These are phyloP conservation scores for Cinara cedri DNA, from an alignment of 2,888 invertebrate species.

Conservation along the genomic window DNA sequence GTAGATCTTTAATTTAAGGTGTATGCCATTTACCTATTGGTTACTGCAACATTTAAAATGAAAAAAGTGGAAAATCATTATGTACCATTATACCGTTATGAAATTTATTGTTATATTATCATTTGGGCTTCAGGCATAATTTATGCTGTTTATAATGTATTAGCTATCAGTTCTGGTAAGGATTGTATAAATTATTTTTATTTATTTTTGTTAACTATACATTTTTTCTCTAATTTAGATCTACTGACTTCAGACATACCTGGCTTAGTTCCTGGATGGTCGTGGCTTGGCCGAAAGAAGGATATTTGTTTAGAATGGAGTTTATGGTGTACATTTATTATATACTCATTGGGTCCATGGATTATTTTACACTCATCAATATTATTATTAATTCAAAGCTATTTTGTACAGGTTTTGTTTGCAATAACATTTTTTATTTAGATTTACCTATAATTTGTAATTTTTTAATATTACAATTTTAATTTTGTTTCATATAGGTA, in stretches of 20 bases:
- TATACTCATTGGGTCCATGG: slow-evolving; percentile 66
- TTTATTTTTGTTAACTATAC: neutral
- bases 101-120: slow-evolving; percentile 41
- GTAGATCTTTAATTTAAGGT: neutral
- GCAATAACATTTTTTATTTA: neutral
- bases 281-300: slow-evolving; percentile 65
- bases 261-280: slow-evolving; percentile 57
- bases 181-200: neutral
- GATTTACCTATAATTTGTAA: neutral
- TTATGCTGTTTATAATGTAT: slow-evolving; percentile 38
- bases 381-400: slow-evolving; percentile 66
- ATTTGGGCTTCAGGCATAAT: slow-evolving; percentile 52
- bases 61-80: slow-evolving; percentile 20
- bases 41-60: slow-evolving; percentile 34
- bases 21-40: too few relatives aligned
- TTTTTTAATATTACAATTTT: slow-evolving; percentile 42
- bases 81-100: slow-evolving; percentile 29
- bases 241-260: slow-evolving; percentile 31
- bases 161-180: slow-evolving; percentile 40
- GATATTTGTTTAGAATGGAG: slow-evolving; percentile 80
- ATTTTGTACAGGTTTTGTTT: slow-evolving; percentile 60
- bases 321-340: slow-evolving; percentile 68
- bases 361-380: slow-evolving; percentile 67
- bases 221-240: slow-evolving; percentile 1
- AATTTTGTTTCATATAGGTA: slow-evolving; percentile 49